Percentiles rank a stretch among this genome's conserved stretches.
These are phyloP conservation scores for Porites rus DNA, from an alignment of 92 coral and sea anemone genomes.

Conservation along the genomic window DNA sequence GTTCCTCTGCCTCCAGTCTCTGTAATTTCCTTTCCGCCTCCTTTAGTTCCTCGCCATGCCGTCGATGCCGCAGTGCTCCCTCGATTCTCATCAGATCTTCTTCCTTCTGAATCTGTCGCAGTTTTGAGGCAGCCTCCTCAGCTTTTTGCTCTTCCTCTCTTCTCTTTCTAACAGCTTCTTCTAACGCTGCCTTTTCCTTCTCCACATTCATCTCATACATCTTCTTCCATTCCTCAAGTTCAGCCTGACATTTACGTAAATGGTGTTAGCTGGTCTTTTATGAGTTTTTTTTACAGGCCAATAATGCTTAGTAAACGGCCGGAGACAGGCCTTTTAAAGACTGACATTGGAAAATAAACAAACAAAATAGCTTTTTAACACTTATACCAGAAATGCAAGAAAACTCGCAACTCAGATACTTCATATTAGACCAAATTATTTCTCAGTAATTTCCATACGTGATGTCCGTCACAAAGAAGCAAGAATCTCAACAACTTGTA, in stretches of 20 bases:
- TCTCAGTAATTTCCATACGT: too few species aligned
- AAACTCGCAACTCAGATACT: too few species aligned
- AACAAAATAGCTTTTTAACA: too few species aligned
- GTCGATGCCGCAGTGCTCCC: conserved; percentile 67
- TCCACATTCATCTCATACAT: conserved; percentile 70
- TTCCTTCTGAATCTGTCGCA: conserved; percentile 77
- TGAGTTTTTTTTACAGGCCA: too few species aligned
- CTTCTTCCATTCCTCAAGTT: conserved; percentile 69
- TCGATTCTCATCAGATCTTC: conserved; percentile 74
- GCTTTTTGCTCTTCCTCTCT: conserved; percentile 73
- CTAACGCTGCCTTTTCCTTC: conserved; percentile 77
- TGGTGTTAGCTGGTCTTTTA: too few species aligned
- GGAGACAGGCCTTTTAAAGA: too few species aligned
- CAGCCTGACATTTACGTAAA: conserved; percentile 16
- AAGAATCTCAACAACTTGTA: too few species aligned
- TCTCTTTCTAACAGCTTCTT: conserved; percentile 71
- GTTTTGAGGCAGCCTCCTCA: conserved; percentile 69
- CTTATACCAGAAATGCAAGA: too few species aligned
- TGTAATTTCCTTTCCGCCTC: conserved; percentile 69
- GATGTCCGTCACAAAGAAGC: too few species aligned
- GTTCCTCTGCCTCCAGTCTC: conserved; percentile 78
- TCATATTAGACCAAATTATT: too few species aligned
- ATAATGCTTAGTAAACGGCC: too few species aligned
- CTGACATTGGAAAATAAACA: too few species aligned
- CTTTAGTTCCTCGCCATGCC: conserved; percentile 66